These are phyloP conservation scores for Cosmopolites sordidus DNA, from an alignment of 2,888 invertebrate species.

Conservation along the genomic window DNA sequence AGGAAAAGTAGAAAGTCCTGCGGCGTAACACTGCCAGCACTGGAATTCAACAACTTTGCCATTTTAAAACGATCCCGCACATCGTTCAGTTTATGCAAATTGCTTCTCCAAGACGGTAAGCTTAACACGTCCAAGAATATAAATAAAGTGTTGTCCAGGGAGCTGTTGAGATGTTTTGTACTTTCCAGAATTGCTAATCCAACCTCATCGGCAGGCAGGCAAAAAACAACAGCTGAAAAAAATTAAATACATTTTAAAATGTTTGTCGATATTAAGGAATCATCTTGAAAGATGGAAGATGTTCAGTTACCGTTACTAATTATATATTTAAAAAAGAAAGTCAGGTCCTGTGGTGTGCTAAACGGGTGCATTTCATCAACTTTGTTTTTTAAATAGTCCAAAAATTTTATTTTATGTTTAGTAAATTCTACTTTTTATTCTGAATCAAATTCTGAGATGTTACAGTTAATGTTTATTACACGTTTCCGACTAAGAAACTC, in stretches of 20 bases:
- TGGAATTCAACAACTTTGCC: not conserved
- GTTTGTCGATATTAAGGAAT: too few species aligned
- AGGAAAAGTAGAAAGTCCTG: conserved; percentile 41
- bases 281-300: too few species aligned
- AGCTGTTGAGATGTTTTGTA: conserved; percentile 48
- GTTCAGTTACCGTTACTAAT: too few species aligned
- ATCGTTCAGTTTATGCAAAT: conserved; percentile 22
- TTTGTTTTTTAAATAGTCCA: too few species aligned
- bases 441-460: too few species aligned
- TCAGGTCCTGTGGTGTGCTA: too few species aligned
- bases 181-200: conserved; percentile 46
- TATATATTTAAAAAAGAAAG: conserved; percentile 28
- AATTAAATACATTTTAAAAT: not conserved
- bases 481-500: too few species aligned
- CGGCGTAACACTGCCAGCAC: conserved; percentile 28
- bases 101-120: conserved; percentile 43
- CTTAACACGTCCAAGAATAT: conserved; percentile 50
- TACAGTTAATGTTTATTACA: too few species aligned
- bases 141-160: conserved; percentile 47
- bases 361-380: too few species aligned
- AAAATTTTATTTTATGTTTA: too few species aligned
- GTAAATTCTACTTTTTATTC: too few species aligned
- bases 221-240: conserved; percentile 51
- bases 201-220: conserved; percentile 50
- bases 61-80: not conserved